Evolutionary conservation across 2,113 vertebrate genomes (phyloP), one percentile per base, ranked within the genome.

Genomic region (Syngnathus floridae): DNA sequence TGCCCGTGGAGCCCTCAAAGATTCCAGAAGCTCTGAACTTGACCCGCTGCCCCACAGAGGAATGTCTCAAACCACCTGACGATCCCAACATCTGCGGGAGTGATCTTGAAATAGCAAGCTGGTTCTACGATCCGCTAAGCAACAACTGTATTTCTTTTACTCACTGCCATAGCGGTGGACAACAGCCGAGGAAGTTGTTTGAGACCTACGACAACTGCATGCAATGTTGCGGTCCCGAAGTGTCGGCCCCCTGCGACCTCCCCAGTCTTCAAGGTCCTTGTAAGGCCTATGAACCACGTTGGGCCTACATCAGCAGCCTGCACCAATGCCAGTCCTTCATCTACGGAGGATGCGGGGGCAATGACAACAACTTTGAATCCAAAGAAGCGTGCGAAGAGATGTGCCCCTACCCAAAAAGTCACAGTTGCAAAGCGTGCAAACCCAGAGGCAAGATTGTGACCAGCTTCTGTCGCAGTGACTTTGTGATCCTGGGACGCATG

Each of bases 351-450:
- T 99, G 97, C 0, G 93, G 92, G 1, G 96, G 96, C 67, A 99
- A 99, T 0, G 88, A 93, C 62, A 99, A 99, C 92, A 99, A 98
- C 88, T 99, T 98, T 54, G 93, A 95, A 75, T 97, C 94, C 66
- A 92, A 93, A 2, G 94, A 97, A 79, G 90, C 93, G 45, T 98
- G 97, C 0, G 95, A 98, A 73, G 94, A 98, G 67, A 91, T 89
- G 71, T 99, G 97, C 58, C 97, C 97, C 3, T 94, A 93, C 81
- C 95, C 93, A 0, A 93, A 90, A 77, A 91, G 90, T 83, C 93
- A 91, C 0, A 90, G 88, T 67, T 99, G 97, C 84, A 94, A 93
- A 65, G 87, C 90, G 7, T 98, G 97, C 83, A 95, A 94, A 40
- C 93, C 94, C 0, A 85, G 91, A 65, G 94, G 94, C 74, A 98